phyloP scores from a whole-genome alignment of 1,140 invertebrate genomes.

The Lordiphosa mommai region DNA sequence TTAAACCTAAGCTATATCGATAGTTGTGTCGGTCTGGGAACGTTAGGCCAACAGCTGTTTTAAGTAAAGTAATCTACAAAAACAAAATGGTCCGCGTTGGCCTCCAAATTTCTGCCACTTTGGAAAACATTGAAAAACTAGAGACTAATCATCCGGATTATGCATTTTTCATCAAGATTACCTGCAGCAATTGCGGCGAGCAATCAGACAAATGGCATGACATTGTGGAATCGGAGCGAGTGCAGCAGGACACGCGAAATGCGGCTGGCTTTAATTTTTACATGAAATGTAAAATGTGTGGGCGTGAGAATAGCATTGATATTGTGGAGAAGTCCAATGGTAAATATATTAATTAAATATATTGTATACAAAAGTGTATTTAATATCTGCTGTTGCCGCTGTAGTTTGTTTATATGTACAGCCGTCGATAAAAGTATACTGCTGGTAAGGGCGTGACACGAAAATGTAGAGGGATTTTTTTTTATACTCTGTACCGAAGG shows the following conservation, averaged over 20 bases:
- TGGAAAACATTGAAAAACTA: conserved; percentile 86
- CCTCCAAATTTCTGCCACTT: conserved; percentile 84
- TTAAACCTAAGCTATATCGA: neutral
- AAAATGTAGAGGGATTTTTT: too few species aligned
- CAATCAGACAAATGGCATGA: conserved; percentile 90
- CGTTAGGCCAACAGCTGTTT: conserved; percentile 34
- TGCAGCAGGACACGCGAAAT: conserved; percentile 85
- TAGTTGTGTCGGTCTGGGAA: conserved; percentile 14
- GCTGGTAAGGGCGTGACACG: too few species aligned
- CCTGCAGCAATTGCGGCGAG: conserved; percentile 91
- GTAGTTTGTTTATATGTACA: neutral
- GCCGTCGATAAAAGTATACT: neutral
- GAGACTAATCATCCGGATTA: conserved; percentile 84
- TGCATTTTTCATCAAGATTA: conserved; percentile 86
- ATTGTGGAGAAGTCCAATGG: conserved; percentile 85
- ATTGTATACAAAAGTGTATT: neutral
- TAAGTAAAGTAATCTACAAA: neutral
- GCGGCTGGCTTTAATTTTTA: conserved; percentile 86
- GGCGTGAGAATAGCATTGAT: conserved; percentile 90
- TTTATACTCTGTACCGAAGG: too few species aligned
- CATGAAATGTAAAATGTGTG: conserved; percentile 94
- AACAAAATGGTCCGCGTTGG: conserved; percentile 85
- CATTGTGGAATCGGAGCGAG: conserved; percentile 84
- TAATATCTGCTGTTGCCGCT: too few species aligned
- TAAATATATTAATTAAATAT: conserved; percentile 46